Base-by-base conservation (phyloP, 2,888 invertebrate species). In the Cataglyphis rosenhaueri region DNA sequence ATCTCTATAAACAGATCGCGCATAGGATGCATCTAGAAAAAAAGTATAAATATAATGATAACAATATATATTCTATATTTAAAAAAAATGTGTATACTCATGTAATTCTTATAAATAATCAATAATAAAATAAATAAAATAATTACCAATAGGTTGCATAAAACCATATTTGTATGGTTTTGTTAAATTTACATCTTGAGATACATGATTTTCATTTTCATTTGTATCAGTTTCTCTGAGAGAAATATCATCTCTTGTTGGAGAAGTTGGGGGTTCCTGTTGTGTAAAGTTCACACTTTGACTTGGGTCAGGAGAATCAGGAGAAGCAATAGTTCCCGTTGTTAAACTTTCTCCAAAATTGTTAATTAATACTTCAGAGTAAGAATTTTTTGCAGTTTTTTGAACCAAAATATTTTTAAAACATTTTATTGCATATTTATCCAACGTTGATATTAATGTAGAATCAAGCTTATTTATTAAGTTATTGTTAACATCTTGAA, bases 11-110 rank as follows among this genome's bases (percentile, higher is more conserved):
- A 25, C n/a, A 0, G 88, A 91, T 35, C 59, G 32, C n/a, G 91
- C 81, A 10, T 75, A 25, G 6, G 85, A 64, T 61, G 91, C 21
- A 35, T 89, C 93, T 93, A 73, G 1, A 81, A 87, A 83, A 61
- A 38, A 61, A 15, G 78, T 41, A 29, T 10, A 15, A n/a, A 5
- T 25, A 65, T 64, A 38, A 44, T 10, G 18, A n/a, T 5, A 68
- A 55, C 35, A 3, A 57, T 57, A n/a, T 55, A 62, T 25, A 32
- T 65, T n/a, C 18, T 32, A 62, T 25, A 66, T 9, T n/a, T 48
- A 32, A 32, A 21, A 15, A n/a, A 32, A 15, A 15, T 1, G 2
- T 18, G 3, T 10, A 10, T 1, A 15, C 10, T 3, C 6, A 1
- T n/a, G 38, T 10, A 38, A 25, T 55, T 65, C 3, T 32, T 18